These are phyloP conservation scores for Agelastica alni DNA, from an alignment of 2,888 invertebrate species.

Conservation along the genomic window DNA sequence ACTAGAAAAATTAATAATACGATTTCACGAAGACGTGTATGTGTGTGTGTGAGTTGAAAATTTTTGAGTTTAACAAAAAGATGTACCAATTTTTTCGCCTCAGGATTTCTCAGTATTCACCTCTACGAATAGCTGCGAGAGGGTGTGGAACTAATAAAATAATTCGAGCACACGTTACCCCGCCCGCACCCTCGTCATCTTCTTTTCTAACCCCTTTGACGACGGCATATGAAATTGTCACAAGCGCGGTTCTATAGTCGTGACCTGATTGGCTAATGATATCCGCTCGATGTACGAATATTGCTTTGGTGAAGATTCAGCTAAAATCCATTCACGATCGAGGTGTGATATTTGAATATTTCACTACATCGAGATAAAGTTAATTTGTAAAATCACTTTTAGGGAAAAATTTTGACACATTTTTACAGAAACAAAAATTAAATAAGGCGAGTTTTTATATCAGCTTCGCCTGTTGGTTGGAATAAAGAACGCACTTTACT, in stretches of 20 bases:
- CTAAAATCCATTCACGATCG: constrained; percentile 2
- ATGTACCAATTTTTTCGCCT: constrained; percentile 34
- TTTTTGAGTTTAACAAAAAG: constrained; percentile 48
- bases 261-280: constrained; percentile 44
- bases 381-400: not conserved
- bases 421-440: not conserved
- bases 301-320: not conserved
- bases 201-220: too few relatives aligned
- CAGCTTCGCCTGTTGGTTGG: too few relatives aligned
- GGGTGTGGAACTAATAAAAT: constrained; percentile 50
- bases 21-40: constrained; percentile 53
- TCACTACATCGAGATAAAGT: not conserved
- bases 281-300: not conserved
- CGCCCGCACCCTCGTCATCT: too few relatives aligned
- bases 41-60: constrained; percentile 55
- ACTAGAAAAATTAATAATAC: constrained; percentile 56
- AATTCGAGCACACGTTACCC: constrained; percentile 46
- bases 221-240: constrained; percentile 47
- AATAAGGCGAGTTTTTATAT: too few relatives aligned
- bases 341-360: not conserved
- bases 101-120: constrained; percentile 47
- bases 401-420: not conserved
- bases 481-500: too few relatives aligned
- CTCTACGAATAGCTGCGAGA: constrained; percentile 48
- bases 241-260: constrained; percentile 44